These are phyloP conservation scores for Etheostoma cragini DNA, from an alignment of 2,113 vertebrate genomes.

Conservation along the genomic window DNA sequence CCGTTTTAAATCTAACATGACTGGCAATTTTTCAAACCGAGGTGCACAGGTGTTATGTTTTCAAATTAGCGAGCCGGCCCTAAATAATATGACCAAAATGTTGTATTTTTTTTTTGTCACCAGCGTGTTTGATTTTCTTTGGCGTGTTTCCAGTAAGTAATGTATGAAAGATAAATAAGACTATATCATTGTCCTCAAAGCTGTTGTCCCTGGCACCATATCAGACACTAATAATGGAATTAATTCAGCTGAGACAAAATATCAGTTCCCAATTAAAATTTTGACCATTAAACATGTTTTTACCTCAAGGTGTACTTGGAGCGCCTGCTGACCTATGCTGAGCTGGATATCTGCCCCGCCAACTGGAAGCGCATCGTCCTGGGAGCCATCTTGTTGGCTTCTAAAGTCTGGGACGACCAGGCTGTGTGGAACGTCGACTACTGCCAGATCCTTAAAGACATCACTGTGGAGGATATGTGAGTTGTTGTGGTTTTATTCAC, in stretches of 20 bases:
- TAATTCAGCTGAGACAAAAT: background rate
- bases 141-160: background rate
- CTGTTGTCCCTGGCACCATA: background rate
- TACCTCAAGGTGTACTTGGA: conserved; percentile 93
- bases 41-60: background rate
- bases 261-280: background rate
- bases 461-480: conserved; percentile 95
- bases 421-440: conserved; percentile 99
- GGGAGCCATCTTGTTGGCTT: conserved; percentile 95
- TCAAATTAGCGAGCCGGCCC: background rate
- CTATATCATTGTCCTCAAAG: background rate
- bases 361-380: conserved; percentile 99
- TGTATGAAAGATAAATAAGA: too few relatives aligned
- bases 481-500: conserved; percentile 55
- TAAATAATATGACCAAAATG: background rate
- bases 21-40: background rate
- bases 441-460: conserved; percentile 97
- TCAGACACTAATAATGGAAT: background rate
- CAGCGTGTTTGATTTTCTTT: background rate
- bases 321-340: conserved; percentile 96
- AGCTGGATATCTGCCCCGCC: conserved; percentile 97
- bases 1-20: background rate
- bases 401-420: conserved; percentile 99
- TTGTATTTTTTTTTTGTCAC: background rate
- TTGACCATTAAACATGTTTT: background rate